Evolutionary conservation across 2,797 vertebrate genomes (phyloP).

Genomic region (Malurus splendens): DNA sequence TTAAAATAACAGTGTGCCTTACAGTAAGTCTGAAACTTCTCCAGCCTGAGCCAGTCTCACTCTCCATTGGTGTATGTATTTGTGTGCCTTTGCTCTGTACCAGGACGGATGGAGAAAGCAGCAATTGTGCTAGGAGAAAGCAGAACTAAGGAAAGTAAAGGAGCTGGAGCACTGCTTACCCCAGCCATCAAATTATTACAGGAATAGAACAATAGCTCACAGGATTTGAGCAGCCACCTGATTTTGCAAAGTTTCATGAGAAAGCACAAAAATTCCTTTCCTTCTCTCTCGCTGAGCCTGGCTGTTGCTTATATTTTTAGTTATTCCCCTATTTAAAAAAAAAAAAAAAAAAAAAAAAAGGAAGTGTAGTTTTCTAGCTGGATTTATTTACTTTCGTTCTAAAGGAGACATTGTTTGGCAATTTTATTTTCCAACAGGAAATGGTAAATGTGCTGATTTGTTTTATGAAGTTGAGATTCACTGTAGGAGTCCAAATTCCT

Average conservation of each 20-base stretch:
- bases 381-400: slow-evolving; percentile 20
- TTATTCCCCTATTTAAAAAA: background rate
- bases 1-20: background rate
- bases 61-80: background rate
- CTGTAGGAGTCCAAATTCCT: background rate
- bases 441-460: slow-evolving; percentile 19
- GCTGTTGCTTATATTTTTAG: background rate
- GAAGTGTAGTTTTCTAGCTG: background rate
- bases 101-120: background rate
- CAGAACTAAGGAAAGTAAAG: background rate
- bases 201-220: background rate
- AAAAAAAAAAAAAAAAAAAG: background rate
- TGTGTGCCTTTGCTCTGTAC: background rate
- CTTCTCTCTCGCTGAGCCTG: background rate
- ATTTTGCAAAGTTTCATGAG: background rate
- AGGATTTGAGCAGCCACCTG: background rate
- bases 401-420: slow-evolving; percentile 1
- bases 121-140: background rate
- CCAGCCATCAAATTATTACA: background rate
- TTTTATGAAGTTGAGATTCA: slow-evolving; percentile 26
- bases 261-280: background rate
- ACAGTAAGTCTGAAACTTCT: background rate
- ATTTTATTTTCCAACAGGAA: slow-evolving; percentile 47
- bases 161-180: background rate
- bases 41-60: background rate